These are phyloP conservation scores for Fregetta grallaria DNA, from an alignment of 2,113 vertebrate species.

Conservation along the genomic window DNA sequence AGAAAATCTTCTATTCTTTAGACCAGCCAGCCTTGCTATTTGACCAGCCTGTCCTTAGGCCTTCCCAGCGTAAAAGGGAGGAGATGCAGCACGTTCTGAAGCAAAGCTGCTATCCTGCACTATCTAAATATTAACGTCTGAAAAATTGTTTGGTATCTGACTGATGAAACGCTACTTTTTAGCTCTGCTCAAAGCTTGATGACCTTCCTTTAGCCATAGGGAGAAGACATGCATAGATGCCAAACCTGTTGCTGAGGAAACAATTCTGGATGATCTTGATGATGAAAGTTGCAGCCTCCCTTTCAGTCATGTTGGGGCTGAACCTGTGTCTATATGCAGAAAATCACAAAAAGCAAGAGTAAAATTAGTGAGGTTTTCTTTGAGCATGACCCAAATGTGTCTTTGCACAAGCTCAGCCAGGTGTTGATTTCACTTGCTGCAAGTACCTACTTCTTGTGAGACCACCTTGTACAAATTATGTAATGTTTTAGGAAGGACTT, in stretches of 20 bases:
- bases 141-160: neutral
- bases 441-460: neutral
- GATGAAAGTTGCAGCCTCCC: slow-evolving; percentile 93
- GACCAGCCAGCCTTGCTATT: neutral
- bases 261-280: slow-evolving; percentile 97
- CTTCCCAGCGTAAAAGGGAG: neutral
- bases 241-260: slow-evolving; percentile 96
- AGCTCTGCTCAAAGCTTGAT: neutral
- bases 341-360: neutral
- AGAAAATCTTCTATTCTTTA: neutral
- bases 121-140: neutral
- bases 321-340: slow-evolving; percentile 84
- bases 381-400: neutral
- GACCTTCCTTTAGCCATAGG: neutral
- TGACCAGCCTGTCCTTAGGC: neutral
- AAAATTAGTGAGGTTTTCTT: neutral
- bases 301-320: slow-evolving; percentile 92
- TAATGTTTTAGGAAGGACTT: neutral
- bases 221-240: neutral
- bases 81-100: neutral
- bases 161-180: neutral
- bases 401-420: neutral
- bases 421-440: neutral
- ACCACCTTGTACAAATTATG: neutral
- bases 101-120: neutral